Evolutionary conservation across 2,113 vertebrate species (phyloP).

Genomic region (zebrafish (Danio rerio)): GRCz12tu NC_133196.1:2085501-2086000

Average conservation of each 20-base stretch:
- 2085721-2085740: too few species aligned
- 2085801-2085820: neutral
- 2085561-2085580: too few species aligned
- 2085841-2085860: constrained; percentile 97
- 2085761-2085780: neutral
- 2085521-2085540: too few species aligned
- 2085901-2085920: constrained; percentile 94
- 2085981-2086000: constrained; percentile 95
- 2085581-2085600: too few species aligned
- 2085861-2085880: constrained; percentile 98
- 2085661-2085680: too few species aligned
- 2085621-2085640: too few species aligned
- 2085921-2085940: constrained; percentile 94
- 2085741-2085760: neutral
- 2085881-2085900: constrained; percentile 93
- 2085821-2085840: constrained; percentile 78
- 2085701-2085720: too few species aligned
- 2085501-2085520: too few species aligned
- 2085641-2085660: too few species aligned
- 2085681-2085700: too few species aligned
- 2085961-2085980: constrained; percentile 96
- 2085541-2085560: too few species aligned
- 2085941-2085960: constrained; percentile 96
- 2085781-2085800: neutral
- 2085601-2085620: too few species aligned